A percentile compares a stretch with the other conserved stretches of the same genome.
Evolutionary conservation across 2,888 invertebrate species (phyloP).

Genomic region (Mactromeris polynyma): DNA sequence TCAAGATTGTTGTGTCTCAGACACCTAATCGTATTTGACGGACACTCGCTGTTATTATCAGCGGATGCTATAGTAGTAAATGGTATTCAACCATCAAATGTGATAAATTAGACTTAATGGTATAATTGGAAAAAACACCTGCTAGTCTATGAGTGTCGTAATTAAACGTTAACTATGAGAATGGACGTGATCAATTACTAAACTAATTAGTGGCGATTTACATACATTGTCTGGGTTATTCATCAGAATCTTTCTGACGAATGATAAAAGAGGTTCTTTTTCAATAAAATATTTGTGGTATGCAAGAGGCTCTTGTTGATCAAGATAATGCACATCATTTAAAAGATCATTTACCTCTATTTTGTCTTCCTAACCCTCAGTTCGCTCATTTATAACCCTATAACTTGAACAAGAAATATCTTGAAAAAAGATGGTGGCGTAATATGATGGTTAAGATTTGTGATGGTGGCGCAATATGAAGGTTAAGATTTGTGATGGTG

Average conservation of each 20-base stretch:
- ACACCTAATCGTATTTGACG: too few relatives aligned
- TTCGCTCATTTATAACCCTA: too few relatives aligned
- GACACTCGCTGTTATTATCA: too few relatives aligned
- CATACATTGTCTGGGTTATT: neutral
- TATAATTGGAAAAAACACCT: neutral
- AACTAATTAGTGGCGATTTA: neutral
- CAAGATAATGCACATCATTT: too few relatives aligned
- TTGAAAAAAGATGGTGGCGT: too few relatives aligned
- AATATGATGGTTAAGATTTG: too few relatives aligned
- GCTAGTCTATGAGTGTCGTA: neutral
- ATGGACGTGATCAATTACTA: neutral
- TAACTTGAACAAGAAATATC: too few relatives aligned
- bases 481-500: too few relatives aligned
- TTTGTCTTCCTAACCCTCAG: too few relatives aligned
- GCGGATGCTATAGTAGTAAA: neutral
- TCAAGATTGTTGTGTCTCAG: too few relatives aligned
- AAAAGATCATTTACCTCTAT: too few relatives aligned
- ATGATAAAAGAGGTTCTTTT: neutral
- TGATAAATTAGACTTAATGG: neutral
- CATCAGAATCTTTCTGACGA: neutral
- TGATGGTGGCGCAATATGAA: too few relatives aligned
- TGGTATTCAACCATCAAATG: neutral
- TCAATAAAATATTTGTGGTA: neutral
- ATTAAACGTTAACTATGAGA: constrained; percentile 1
- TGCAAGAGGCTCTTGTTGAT: neutral